Percentiles rank a stretch among this genome's conserved stretches.
Evolutionary conservation across 2,888 invertebrate genomes (phyloP).

Genomic region (Apamea anceps): DNA sequence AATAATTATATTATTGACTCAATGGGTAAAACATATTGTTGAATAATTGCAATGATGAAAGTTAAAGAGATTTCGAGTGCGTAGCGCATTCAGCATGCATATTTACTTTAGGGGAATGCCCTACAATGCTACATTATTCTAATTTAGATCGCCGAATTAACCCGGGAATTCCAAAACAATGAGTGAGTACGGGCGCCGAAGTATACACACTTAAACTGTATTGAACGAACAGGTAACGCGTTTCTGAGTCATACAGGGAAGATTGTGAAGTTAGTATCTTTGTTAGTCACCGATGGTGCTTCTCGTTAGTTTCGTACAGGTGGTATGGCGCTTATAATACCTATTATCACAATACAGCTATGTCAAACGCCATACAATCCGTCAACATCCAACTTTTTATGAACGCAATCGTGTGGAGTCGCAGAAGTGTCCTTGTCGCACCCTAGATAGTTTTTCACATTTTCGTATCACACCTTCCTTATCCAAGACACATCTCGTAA

Average conservation of each 20-base stretch:
- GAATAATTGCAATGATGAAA: neutral
- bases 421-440: neutral
- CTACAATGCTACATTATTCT: neutral
- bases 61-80: neutral
- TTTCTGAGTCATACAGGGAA: slow-evolving; percentile 28
- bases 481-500: neutral
- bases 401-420: neutral
- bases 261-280: slow-evolving; percentile 21
- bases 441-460: neutral
- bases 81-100: neutral
- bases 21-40: slow-evolving; percentile 3
- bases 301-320: slow-evolving; percentile 3
- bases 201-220: neutral
- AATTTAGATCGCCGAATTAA: slow-evolving; percentile 8
- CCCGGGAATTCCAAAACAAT: neutral
- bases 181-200: slow-evolving; percentile 22
- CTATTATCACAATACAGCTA: neutral
- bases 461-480: neutral
- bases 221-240: slow-evolving; percentile 13
- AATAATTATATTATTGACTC: neutral
- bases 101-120: slow-evolving; percentile 5
- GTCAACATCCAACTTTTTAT: neutral
- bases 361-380: neutral
- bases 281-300: slow-evolving; percentile 23
- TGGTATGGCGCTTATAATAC: neutral